phyloP scores from a whole-genome alignment of 2,113 vertebrate genomes.

The Monopterus albus region DNA sequence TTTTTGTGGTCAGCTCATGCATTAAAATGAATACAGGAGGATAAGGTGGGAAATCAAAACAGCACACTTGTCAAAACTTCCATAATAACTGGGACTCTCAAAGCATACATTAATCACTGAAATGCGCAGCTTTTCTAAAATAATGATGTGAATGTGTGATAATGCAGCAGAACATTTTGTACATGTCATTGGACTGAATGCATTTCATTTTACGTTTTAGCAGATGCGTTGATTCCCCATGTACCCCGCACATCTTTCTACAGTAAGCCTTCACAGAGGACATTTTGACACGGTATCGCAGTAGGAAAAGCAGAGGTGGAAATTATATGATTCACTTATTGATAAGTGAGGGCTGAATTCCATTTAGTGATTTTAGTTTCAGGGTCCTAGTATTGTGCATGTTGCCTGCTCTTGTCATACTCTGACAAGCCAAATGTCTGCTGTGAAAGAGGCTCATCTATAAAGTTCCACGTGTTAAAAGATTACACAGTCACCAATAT shows the following conservation, averaged over 20 bases:
- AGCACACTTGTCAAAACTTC: slow-evolving; percentile 17
- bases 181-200: neutral
- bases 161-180: neutral
- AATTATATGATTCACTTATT: slow-evolving; percentile 2
- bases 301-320: neutral
- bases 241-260: neutral
- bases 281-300: neutral
- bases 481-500: neutral
- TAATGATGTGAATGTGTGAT: neutral
- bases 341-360: neutral
- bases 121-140: neutral
- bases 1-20: slow-evolving; percentile 22
- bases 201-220: neutral
- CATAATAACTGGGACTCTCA: neutral
- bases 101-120: neutral
- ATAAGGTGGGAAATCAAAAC: slow-evolving; percentile 21
- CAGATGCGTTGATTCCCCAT: neutral
- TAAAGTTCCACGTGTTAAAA: neutral
- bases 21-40: too few relatives aligned
- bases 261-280: neutral
- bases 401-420: neutral
- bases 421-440: neutral
- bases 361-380: neutral
- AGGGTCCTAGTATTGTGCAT: neutral
- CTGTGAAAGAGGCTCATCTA: neutral